A percentile compares a stretch with the other conserved stretches of the same genome.
These are phyloP conservation scores for Mustela nigripes DNA, from an alignment of 2,113 vertebrate species.

Conservation along the genomic window DNA sequence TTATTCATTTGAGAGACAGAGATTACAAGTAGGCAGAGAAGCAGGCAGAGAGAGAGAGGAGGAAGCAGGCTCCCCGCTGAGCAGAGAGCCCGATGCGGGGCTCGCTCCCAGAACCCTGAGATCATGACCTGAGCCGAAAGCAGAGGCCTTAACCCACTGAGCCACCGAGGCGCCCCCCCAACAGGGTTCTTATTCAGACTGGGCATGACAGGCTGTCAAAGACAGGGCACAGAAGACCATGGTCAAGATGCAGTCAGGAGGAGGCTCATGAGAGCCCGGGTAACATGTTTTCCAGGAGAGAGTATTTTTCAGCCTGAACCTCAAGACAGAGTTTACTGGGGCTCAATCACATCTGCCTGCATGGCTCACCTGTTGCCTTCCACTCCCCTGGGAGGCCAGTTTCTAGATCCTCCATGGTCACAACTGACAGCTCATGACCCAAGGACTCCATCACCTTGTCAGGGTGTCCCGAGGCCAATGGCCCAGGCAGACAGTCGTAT, in stretches of 20 bases:
- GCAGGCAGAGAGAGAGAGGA: no score
- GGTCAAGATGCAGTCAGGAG: not conserved
- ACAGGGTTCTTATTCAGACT: no score
- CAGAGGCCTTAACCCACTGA: no score
- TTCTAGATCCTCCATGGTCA: not conserved
- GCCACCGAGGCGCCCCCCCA: no score
- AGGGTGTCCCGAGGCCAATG: not conserved
- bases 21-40: no score
- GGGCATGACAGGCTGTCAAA: not conserved
- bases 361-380: not conserved
- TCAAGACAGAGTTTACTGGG: not conserved
- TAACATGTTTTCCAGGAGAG: fast-evolving
- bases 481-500: not conserved
- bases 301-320: not conserved
- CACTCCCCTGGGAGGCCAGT: not conserved
- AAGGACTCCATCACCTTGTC: not conserved
- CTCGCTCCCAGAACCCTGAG: no score
- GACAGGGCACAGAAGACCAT: not conserved
- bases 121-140: no score
- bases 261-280: not conserved
- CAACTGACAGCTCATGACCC: not conserved
- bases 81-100: no score
- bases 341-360: fast-evolving
- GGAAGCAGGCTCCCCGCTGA: no score
- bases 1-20: no score